phyloP scores from a whole-genome alignment of 2,888 invertebrate species.

The Mesochorus sp. region DNA sequence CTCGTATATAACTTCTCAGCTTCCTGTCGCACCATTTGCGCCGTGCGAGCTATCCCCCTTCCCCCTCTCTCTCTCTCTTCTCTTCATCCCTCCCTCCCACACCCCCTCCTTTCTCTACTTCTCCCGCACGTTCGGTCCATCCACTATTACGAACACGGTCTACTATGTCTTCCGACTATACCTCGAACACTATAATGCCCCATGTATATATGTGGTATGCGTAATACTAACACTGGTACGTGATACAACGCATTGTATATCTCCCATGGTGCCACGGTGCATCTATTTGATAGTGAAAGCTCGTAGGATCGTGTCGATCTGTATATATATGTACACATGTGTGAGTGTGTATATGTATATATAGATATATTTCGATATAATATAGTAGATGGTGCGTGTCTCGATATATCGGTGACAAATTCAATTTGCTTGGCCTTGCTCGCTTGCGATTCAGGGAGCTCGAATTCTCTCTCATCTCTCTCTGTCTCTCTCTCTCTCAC shows the following conservation, averaged over 20 bases:
- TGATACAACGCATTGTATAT: slow-evolving; percentile 29
- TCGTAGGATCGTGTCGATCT: background rate
- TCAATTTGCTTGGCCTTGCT: slow-evolving; percentile 31
- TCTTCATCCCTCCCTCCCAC: too few relatives aligned
- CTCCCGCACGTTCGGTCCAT: slow-evolving; percentile 41
- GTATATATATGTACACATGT: background rate
- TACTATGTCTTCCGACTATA: slow-evolving; percentile 38
- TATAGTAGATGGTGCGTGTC: too few relatives aligned
- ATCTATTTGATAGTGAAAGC: background rate
- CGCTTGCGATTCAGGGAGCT: slow-evolving; percentile 13
- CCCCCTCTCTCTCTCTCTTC: too few relatives aligned
- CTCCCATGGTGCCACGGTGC: background rate
- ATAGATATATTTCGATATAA: too few relatives aligned
- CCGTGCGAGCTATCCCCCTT: background rate
- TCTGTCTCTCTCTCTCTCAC: background rate
- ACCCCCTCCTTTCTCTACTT: too few relatives aligned
- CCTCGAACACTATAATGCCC: background rate
- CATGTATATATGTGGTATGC: slow-evolving; percentile 24
- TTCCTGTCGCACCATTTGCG: slow-evolving; percentile 6
- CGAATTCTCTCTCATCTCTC: slow-evolving; percentile 5
- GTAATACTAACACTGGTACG: slow-evolving; percentile 41
- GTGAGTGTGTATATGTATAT: too few relatives aligned
- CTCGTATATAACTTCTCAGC: slow-evolving; percentile 61
- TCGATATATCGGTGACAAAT: slow-evolving; percentile 35
- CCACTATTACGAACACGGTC: slow-evolving; percentile 36